Evolutionary conservation across 2,113 vertebrate species (phyloP).

Genomic region (Centrocercus urophasianus): DNA sequence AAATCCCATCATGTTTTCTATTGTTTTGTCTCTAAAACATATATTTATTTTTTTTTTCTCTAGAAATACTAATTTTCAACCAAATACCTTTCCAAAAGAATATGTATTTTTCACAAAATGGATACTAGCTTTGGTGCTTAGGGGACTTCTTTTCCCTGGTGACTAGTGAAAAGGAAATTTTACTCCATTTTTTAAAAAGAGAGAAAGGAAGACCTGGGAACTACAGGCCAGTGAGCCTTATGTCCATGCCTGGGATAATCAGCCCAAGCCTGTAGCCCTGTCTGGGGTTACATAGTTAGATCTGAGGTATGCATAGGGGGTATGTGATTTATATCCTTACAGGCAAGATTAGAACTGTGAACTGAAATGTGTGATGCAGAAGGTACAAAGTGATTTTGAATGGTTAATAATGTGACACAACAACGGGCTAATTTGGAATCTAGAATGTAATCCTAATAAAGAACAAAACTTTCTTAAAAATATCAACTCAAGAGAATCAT

Average conservation of each 20-base stretch:
- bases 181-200: too few relatives aligned
- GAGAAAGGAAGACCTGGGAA: too few relatives aligned
- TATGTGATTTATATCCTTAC: neutral
- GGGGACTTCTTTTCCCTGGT: neutral
- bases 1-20: neutral
- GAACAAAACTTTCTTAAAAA: neutral
- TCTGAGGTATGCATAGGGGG: neutral
- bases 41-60: neutral
- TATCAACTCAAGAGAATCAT: neutral
- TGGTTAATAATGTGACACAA: neutral
- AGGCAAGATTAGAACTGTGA: neutral
- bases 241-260: too few relatives aligned
- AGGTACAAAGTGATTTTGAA: neutral
- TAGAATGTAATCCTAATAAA: neutral
- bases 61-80: neutral
- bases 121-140: neutral
- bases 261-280: neutral
- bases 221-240: too few relatives aligned
- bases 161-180: too few relatives aligned
- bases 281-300: neutral
- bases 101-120: neutral
- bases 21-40: neutral
- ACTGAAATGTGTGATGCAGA: neutral
- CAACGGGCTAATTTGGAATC: neutral
- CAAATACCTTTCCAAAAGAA: neutral